Evolutionary conservation across 2,113 vertebrate genomes (phyloP).

Genomic region (Tachysurus vachellii): DNA sequence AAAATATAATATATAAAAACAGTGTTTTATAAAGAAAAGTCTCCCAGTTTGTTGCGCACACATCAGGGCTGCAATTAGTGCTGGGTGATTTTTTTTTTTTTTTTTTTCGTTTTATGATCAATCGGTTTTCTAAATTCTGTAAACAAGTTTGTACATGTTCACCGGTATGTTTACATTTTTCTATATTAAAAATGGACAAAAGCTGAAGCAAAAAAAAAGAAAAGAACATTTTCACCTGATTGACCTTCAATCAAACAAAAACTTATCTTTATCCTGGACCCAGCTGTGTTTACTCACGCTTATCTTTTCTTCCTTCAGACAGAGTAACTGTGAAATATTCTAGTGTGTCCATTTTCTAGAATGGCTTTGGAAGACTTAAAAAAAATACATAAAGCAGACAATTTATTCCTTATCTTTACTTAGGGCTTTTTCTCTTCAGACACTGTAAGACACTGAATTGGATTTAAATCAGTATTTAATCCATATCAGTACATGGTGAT

Average conservation of each 20-base stretch:
- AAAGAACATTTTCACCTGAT: not conserved
- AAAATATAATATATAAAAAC: too few species aligned
- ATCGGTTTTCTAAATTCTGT: too few species aligned
- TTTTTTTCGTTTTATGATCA: too few species aligned
- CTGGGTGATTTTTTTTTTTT: too few species aligned
- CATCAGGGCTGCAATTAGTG: too few species aligned
- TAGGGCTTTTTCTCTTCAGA: not conserved
- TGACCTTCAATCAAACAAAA: constrained; percentile 16
- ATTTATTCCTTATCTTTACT: not conserved
- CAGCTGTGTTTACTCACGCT: not conserved
- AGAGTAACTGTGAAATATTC: not conserved
- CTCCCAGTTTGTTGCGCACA: too few species aligned
- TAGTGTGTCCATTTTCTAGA: not conserved
- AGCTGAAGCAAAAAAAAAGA: too few species aligned
- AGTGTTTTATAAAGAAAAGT: too few species aligned
- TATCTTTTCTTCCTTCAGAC: not conserved
- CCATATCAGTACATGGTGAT: not conserved
- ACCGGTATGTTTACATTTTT: too few species aligned
- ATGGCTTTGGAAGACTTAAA: not conserved
- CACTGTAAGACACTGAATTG: not conserved
- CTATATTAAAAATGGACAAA: too few species aligned
- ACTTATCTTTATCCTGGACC: not conserved
- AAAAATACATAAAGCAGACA: not conserved
- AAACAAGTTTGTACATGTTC: too few species aligned
- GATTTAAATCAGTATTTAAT: not conserved